Base-by-base conservation (phyloP, 2,888 invertebrate genomes). In the Aphidius colemani region DNA sequence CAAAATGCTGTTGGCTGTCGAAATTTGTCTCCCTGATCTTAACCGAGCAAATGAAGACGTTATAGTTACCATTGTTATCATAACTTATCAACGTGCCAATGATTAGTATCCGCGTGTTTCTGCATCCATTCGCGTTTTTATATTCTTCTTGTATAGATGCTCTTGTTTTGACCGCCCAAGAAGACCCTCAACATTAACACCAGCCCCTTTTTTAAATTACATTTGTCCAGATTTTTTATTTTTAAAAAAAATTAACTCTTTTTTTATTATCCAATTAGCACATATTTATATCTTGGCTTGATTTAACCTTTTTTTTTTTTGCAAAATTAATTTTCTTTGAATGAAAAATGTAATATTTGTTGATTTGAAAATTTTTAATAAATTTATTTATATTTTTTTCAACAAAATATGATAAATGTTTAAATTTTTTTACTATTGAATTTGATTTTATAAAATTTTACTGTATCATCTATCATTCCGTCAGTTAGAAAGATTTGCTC, bases 401-500 rank as follows among this genome's bases (percentile, higher is more conserved):
- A 13, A 1, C 0, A 18, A 18, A 18, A 44, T 64, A 66, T 65
- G 62, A 55, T 41, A 62, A 30, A 62, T 65, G 59, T 63, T 65
- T 62, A 65, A 40, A 11, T 53, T 43, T 48, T 13, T 44, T 30
- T 30, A 53, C 53, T 11, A 40, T 53, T 40, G 10, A 43, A 40
- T 43, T 18, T 41, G 43, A 11, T 18, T 13, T 43, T 41, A 44
- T 7, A 55, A 44, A 55, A 10, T 48, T 46, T 48, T 13, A 48
- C 39, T 46, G 39, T 46, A 71, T 69, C 75, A 80, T 80, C 75
- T 77, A 79, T 80, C 79, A 79, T 79, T 73, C 78, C 77, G 79
- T 78, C 79, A 76, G 79, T 75, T 78, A 78, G 76, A 77, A 53
- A 78, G 78, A 79, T 79, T 80, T 80, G 79, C 77, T 80, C 79